Conservation (phyloP, 2,797 vertebrate genomes). For the Sebastes diaconus region DNA sequence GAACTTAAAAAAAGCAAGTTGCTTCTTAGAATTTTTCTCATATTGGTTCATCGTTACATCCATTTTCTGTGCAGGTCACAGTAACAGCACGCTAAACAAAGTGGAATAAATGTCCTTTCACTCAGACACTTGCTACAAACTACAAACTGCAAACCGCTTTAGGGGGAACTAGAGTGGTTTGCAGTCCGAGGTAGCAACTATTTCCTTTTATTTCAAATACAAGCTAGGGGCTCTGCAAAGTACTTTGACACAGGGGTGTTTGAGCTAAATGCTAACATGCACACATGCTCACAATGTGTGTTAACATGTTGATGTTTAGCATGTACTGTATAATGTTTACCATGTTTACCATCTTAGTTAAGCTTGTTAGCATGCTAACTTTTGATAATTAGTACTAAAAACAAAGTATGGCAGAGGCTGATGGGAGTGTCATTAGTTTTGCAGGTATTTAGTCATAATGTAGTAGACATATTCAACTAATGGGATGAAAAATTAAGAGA, state of each 20-base stretch:
- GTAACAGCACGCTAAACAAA: not conserved
- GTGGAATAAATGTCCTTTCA: not conserved
- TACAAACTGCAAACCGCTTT: not conserved
- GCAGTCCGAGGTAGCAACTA: not conserved
- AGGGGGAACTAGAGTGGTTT: not conserved
- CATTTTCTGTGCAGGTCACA: too few species aligned
- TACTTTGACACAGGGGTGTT: too few species aligned
- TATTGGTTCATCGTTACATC: too few species aligned
- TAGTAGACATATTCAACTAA: too few species aligned
- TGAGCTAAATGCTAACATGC: not conserved
- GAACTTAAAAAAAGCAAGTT: too few species aligned
- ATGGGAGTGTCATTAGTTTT: not conserved
- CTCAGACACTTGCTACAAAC: not conserved
- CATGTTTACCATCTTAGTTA: too few species aligned
- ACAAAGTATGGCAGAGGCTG: too few species aligned
- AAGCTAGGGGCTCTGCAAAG: not conserved
- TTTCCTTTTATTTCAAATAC: not conserved
- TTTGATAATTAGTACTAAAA: too few species aligned
- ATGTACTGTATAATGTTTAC: not conserved
- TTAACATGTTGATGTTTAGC: not conserved
- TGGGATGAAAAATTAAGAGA: too few species aligned
- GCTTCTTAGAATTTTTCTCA: too few species aligned
- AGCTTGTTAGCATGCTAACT: too few species aligned
- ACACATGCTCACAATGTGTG: not conserved
- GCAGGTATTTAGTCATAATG: not conserved